Base-by-base conservation (phyloP, 2,888 invertebrate genomes). In the Agriotes lineatus region DNA sequence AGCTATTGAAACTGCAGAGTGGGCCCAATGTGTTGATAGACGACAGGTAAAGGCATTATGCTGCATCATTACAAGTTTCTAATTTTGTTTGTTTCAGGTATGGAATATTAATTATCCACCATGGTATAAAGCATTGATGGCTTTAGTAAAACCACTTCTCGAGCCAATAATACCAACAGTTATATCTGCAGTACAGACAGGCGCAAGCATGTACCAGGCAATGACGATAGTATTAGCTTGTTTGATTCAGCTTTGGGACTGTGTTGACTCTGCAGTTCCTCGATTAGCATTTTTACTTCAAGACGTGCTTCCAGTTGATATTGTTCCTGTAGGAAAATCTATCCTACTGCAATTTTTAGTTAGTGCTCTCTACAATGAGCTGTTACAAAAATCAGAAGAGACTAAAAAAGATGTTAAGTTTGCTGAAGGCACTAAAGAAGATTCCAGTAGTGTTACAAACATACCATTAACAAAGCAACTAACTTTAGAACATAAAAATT, bases 21-120 rank as follows among this genome's bases (percentile, higher is more conserved):
- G 94, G 94, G 88, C 90, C 0, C 88, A 89, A 67, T 91, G 91
- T 76, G 87, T 94, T 69, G 93, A 94, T 81, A 90, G 91, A 80
- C 86, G 91, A 77, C 93, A 94, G 86, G 91, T 93, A 62, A n/a
- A n/a, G n/a, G n/a, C n/a, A n/a, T n/a, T n/a, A n/a, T n/a, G n/a
- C n/a, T n/a, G n/a, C n/a, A n/a, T n/a, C n/a, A n/a, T n/a, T n/a
- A n/a, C n/a, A n/a, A n/a, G n/a, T n/a, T n/a, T n/a, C n/a, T n/a
- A n/a, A n/a, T n/a, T n/a, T n/a, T n/a, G n/a, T n/a, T 61, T 42
- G 7, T 82, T 79, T 0, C 70, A 93, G 92, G 90, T 94, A 1
- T 94, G 94, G 94, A 93, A 93, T 80, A 92, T 93, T 79, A 90
- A 91, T 30, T 85, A 92, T 35, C 93, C 93, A 10, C 88, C 93